A percentile compares a stretch with the other conserved stretches of the same genome.
Conservation (phyloP, 2,797 vertebrate species). For the Rhynchonycteris naso region DNA sequence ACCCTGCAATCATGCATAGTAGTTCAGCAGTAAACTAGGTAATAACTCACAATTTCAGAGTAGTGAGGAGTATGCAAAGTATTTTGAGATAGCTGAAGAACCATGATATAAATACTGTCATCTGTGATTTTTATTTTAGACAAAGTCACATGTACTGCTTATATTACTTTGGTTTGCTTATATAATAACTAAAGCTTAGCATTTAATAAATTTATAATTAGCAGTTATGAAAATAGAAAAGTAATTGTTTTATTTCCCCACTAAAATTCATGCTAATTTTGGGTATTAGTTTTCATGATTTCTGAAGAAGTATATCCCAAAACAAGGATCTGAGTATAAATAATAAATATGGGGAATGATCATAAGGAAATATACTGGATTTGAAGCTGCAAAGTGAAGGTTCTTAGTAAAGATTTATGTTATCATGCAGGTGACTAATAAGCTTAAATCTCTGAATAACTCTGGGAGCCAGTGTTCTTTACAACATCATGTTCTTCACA, state of each 20-base stretch:
- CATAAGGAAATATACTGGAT: background rate
- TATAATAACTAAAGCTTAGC: background rate
- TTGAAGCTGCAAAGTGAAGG: background rate
- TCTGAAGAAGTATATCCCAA: conserved; percentile 27
- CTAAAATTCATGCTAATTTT: conserved; percentile 13
- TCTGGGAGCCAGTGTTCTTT: background rate
- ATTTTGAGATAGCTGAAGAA: conserved; percentile 18
- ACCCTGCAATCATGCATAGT: background rate
- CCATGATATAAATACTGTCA: background rate
- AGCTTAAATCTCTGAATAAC: background rate
- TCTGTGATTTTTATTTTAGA: conserved; percentile 30
- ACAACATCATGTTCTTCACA: background rate
- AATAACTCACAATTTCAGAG: background rate
- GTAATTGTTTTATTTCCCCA: background rate
- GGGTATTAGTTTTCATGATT: conserved; percentile 27
- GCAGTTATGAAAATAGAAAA: conserved; percentile 53
- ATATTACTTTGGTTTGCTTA: conserved; percentile 44
- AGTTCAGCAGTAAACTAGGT: background rate
- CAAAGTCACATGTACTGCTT: background rate
- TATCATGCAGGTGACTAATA: background rate
- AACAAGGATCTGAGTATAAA: background rate
- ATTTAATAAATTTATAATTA: conserved; percentile 23
- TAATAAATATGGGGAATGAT: conserved; percentile 1
- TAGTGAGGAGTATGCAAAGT: background rate
- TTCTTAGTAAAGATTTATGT: background rate